These are phyloP conservation scores for Microctenopoma stevenorrisi DNA, from an alignment of 2,797 vertebrate species.

Conservation along the genomic window DNA sequence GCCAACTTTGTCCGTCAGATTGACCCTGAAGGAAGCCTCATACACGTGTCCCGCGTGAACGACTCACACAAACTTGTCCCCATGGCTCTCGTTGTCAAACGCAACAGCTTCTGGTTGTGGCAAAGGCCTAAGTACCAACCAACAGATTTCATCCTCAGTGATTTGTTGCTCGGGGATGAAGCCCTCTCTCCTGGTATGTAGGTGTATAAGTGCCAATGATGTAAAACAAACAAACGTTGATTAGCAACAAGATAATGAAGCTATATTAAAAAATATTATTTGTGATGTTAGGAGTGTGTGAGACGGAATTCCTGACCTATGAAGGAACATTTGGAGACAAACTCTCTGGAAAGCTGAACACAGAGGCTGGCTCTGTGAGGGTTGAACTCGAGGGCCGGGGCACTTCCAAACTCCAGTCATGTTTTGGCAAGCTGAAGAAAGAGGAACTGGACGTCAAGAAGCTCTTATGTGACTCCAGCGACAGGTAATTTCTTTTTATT, in stretches of 20 bases:
- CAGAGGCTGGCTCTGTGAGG: constrained; percentile 60
- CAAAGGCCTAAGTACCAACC: constrained; percentile 91
- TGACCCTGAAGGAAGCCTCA: constrained; percentile 87
- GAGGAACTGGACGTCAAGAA: constrained; percentile 87
- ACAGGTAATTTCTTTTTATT: constrained; percentile 71
- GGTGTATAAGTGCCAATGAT: background rate
- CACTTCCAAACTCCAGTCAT: constrained; percentile 81
- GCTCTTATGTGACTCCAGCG: constrained; percentile 81
- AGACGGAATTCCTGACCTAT: constrained; percentile 88
- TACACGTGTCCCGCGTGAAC: constrained; percentile 86
- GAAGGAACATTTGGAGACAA: constrained; percentile 79
- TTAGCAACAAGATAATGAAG: too few species aligned
- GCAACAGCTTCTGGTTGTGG: constrained; percentile 86
- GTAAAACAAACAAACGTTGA: background rate
- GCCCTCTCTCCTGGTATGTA: constrained; percentile 83
- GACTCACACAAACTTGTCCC: constrained; percentile 88
- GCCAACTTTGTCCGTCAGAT: constrained; percentile 88
- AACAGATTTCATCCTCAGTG: constrained; percentile 86
- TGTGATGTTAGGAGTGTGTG: constrained; percentile 80
- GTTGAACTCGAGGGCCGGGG: constrained; percentile 75
- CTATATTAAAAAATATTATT: background rate
- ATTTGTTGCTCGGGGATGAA: constrained; percentile 84
- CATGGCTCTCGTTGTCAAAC: constrained; percentile 88
- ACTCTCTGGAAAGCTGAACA: constrained; percentile 71
- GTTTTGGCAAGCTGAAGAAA: constrained; percentile 88